Evolutionary conservation across 2,888 invertebrate genomes (phyloP), one percentile per base, ranked within the genome.

Genomic region (Ctenicera cuprea): DNA sequence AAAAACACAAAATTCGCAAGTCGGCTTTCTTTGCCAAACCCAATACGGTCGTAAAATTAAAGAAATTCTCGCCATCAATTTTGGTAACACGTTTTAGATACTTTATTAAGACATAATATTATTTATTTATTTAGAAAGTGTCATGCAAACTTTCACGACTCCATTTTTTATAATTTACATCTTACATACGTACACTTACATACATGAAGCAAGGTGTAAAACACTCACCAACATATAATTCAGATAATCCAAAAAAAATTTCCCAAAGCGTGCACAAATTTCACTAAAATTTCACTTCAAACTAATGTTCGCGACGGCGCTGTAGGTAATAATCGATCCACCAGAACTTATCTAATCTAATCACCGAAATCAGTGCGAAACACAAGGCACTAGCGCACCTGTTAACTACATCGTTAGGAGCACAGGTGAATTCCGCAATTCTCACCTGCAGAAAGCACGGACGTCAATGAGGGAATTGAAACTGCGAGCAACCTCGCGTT

Each of bases 121-220:
- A 68, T 74, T 64, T 74, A 74, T 74, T 70, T 74, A 70, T 70
- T 73, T 74, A 74, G 73, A 74, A 74, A 74, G 73, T 70, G 30
- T 50, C 43, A 33, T 37, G 45, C 48, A 61, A 26, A 74, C 73
- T 74, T 74, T 74, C 73, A 61, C 73, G 50, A 65, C 30, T 48
- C 33, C 63, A 30, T 45, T 73, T 67, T 45, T 63, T 67, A 54
- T 63, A 30, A 68, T 66, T 64, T 20, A 26, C 67, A 67, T 26
- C 43, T 18, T 67, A 67, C 41, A 18, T 57, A 33, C 67, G 9
- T 57, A 45, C 67, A 59, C 38, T 12, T 30, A 12, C 57, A 26
- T 1, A 16, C 20, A 20, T 22, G 18, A 8, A 30, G 11, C 11
- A 41, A 41, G n/a, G n/a, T 38, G 16, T 18, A 62, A 18, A n/a